Conservation (phyloP, 2,888 invertebrate species). For the Margaritifera margaritifera region DNA sequence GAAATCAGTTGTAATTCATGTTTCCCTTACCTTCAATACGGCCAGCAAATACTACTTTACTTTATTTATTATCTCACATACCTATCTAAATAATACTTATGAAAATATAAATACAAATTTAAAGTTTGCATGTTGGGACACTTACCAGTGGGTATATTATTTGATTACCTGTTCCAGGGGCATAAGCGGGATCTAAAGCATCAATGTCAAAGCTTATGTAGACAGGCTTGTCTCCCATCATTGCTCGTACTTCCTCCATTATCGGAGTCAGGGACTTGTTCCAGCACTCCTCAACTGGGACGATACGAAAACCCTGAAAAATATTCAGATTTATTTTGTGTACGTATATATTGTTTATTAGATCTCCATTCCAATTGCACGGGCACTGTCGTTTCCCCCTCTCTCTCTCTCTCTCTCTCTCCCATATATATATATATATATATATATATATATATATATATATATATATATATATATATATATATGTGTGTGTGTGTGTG, state of each 20-base stretch:
- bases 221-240: conserved; percentile 69
- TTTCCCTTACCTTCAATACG: too few relatives aligned
- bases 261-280: conserved; percentile 68
- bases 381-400: too few relatives aligned
- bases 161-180: conserved; percentile 71
- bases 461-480: conserved; percentile 1
- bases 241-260: conserved; percentile 67
- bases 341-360: neutral
- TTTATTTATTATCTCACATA: too few relatives aligned
- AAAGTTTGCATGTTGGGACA: too few relatives aligned
- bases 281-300: conserved; percentile 69
- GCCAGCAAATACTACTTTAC: too few relatives aligned
- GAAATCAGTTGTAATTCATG: too few relatives aligned
- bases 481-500: conserved; percentile 1
- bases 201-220: conserved; percentile 73
- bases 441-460: neutral
- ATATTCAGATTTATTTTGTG: neutral
- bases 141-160: too few relatives aligned
- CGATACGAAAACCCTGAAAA: conserved; percentile 69
- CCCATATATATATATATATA: neutral
- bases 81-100: too few relatives aligned
- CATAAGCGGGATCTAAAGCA: conserved; percentile 70
- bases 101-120: too few relatives aligned
- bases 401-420: neutral
- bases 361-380: neutral